phyloP scores from a whole-genome alignment of 2,888 invertebrate genomes.

The Eulithis prunata region DNA sequence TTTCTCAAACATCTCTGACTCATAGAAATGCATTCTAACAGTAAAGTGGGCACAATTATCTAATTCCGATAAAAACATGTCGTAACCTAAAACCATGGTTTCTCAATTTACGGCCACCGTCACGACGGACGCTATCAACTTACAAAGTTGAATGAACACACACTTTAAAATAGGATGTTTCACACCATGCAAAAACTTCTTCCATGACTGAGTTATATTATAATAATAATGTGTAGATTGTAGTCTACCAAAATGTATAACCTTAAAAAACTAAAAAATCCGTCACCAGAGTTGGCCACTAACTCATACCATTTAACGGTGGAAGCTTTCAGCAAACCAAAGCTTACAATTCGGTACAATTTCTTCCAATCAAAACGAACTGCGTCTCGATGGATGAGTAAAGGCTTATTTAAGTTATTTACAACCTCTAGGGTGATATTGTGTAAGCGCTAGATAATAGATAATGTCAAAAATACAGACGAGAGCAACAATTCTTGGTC shows the following conservation, averaged over 20 bases:
- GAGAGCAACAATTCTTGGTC: no score
- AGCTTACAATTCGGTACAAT: constrained; percentile 17
- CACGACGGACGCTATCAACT: background rate
- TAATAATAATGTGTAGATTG: no score
- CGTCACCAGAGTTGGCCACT: no score
- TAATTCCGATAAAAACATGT: constrained; percentile 27
- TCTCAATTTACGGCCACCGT: background rate
- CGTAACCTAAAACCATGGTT: constrained; percentile 7
- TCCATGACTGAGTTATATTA: no score
- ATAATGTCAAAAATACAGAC: no score
- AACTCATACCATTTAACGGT: no score
- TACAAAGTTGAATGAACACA: no score
- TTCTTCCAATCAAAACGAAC: constrained; percentile 27
- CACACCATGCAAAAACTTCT: no score
- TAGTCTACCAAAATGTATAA: no score
- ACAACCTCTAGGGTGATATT: background rate
- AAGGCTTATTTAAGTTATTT: constrained; percentile 7
- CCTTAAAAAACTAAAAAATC: no score
- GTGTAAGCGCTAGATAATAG: no score
- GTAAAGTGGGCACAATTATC: constrained; percentile 27
- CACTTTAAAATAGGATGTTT: no score
- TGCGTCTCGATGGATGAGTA: constrained; percentile 14
- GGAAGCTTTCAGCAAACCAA: background rate
- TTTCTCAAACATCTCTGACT: constrained; percentile 16
- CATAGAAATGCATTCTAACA: constrained; percentile 23